Base-by-base conservation (phyloP, 1,140 invertebrate species). In the Cephus cinctus region DNA sequence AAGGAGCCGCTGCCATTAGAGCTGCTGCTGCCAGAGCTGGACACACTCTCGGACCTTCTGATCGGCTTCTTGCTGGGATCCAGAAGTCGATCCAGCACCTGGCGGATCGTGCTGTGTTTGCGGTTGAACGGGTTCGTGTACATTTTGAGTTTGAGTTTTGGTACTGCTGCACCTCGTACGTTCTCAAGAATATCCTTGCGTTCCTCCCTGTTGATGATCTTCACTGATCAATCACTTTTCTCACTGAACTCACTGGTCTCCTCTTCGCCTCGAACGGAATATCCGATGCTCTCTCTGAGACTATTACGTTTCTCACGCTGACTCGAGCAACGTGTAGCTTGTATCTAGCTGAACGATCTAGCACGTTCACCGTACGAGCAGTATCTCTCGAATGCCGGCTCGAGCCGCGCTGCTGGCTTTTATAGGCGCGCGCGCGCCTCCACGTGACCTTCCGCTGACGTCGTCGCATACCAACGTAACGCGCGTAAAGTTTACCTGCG, bases 71-170 rank as follows among this genome's bases (percentile, higher is more conserved):
- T 64, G 19, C 61, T 63, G 3, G 78, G 76, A 12, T 75, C 78
- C 56, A 83, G 61, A 50, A 83, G 68, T 43, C 78, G 81, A 57
- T 87, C 85, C 56, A 87, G 69, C 51, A 86, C 78, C 63, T 86
- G 85, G 42, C 85, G 78, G 54, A 87, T 85, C 2, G 81, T 84
- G 42, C 83, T 85, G 73, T 87, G 85, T 54, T 85, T 86, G 63
- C 86, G 80, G 55, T 86, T 83, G 65, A 86, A 86, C 32, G 85
- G 85, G 67, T 87, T 87, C 4, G 84, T 84, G 63, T 83, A 86
- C 85, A 87, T 87, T 43, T 67, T 78, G 52, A 36, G 43, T 22
- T 44, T 36, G 45, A 2, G 27, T 12, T 36, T 36, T 9, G n/a
- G n/a, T n/a, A n/a, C n/a, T n/a, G n/a, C n/a, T n/a, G n/a, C n/a